phyloP scores from a whole-genome alignment of 2,113 vertebrate species.

The Herpetotheres cachinnans region DNA sequence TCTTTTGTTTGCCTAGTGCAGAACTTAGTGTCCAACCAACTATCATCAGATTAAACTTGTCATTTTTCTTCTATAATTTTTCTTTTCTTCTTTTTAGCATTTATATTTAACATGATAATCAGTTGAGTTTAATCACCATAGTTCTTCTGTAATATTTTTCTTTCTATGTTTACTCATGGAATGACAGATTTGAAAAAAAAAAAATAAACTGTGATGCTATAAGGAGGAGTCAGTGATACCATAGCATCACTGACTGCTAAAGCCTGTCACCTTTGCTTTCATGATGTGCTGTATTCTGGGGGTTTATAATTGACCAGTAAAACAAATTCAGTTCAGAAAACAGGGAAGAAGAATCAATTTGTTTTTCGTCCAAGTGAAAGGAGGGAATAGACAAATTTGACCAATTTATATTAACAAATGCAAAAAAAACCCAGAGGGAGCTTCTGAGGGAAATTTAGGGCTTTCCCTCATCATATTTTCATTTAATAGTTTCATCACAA shows the following conservation, averaged over 20 bases:
- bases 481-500: background rate
- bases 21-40: background rate
- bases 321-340: background rate
- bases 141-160: background rate
- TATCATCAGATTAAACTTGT: background rate
- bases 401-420: background rate
- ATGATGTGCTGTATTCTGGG: background rate
- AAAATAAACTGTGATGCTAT: rapidly evolving
- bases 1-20: background rate
- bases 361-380: background rate
- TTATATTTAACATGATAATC: background rate
- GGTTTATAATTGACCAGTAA: background rate
- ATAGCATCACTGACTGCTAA: background rate
- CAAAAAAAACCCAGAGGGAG: rapidly evolving
- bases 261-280: background rate
- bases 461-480: background rate
- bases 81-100: background rate
- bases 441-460: background rate
- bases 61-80: background rate
- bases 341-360: background rate
- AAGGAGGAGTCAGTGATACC: background rate
- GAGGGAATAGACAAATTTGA: background rate
- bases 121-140: background rate
- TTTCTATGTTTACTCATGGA: background rate
- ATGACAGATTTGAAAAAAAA: background rate